Percentiles rank a stretch among this genome's conserved stretches.
These are phyloP conservation scores for Tyrannus savana DNA, from an alignment of 2,113 vertebrate genomes.

Conservation along the genomic window DNA sequence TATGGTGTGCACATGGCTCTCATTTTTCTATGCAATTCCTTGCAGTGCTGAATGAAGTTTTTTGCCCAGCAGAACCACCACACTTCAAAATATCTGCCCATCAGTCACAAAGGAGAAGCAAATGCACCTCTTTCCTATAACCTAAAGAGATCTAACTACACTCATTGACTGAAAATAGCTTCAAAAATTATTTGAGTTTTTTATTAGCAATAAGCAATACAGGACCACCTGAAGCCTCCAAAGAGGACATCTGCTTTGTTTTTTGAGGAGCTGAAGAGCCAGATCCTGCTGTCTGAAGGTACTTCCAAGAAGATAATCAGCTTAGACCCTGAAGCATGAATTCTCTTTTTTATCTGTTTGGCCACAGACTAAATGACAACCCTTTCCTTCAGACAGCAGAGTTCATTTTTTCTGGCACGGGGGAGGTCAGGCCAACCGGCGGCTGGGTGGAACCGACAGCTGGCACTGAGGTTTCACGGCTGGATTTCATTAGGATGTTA, in stretches of 20 bases:
- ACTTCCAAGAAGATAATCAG: not conserved
- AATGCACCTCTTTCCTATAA: not conserved
- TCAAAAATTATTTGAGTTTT: not conserved
- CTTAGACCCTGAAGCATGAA: not conserved
- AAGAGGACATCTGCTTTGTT: not conserved
- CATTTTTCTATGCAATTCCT: not conserved
- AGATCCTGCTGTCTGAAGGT: not conserved
- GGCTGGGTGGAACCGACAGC: not conserved
- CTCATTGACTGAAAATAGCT: not conserved
- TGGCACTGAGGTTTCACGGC: not conserved
- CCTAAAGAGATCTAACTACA: not conserved
- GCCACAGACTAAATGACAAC: not conserved
- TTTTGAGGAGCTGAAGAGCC: not conserved
- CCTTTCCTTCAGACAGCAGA: not conserved
- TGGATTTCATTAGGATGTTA: not conserved
- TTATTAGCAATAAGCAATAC: not conserved
- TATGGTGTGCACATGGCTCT: accelerated
- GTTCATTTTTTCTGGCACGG: not conserved
- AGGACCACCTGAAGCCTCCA: not conserved
- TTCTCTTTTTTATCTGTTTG: not conserved
- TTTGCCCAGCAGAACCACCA: not conserved
- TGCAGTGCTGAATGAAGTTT: not conserved
- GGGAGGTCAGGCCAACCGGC: not conserved
- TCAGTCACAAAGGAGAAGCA: not conserved
- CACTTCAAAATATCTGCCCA: not conserved